phyloP scores from a whole-genome alignment of 53 echinoderm and acorn worm species.

The Zoroaster sp. region DNA sequence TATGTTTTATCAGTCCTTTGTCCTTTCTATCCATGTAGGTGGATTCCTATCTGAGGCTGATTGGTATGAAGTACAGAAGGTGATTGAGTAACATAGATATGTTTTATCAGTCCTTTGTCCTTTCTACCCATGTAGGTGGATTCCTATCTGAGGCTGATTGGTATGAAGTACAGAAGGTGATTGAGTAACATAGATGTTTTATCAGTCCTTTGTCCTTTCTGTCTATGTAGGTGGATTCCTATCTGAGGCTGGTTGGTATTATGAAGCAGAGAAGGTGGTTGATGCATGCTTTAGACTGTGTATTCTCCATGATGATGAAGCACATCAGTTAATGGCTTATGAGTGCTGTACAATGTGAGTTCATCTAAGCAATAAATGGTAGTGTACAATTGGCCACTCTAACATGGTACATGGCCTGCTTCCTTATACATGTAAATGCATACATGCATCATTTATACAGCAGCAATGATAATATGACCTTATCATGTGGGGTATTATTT shows the following conservation, averaged over 20 bases:
- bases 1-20: not conserved
- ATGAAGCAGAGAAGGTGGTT: constrained; percentile 88
- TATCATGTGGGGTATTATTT: too few species aligned
- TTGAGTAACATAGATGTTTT: not conserved
- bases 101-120: too few species aligned
- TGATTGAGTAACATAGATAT: not conserved
- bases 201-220: not conserved
- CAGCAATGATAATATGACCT: too few species aligned
- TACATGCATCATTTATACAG: too few species aligned
- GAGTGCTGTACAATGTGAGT: constrained; percentile 93
- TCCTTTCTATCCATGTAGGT: too few species aligned
- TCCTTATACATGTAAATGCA: not conserved
- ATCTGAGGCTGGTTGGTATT: constrained; percentile 96
- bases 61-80: too few species aligned
- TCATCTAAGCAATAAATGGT: not conserved
- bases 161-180: constrained; percentile 86
- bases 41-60: too few species aligned
- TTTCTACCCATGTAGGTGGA: too few species aligned
- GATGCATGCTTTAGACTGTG: constrained; percentile 86
- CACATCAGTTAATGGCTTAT: constrained; percentile 69
- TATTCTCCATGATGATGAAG: constrained; percentile 62
- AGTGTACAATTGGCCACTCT: not conserved
- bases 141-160: too few species aligned
- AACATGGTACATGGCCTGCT: not conserved
- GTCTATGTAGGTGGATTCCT: constrained; percentile 77